phyloP scores from a whole-genome alignment of 2,888 invertebrate species.

The Hoplodrina blanda region DNA sequence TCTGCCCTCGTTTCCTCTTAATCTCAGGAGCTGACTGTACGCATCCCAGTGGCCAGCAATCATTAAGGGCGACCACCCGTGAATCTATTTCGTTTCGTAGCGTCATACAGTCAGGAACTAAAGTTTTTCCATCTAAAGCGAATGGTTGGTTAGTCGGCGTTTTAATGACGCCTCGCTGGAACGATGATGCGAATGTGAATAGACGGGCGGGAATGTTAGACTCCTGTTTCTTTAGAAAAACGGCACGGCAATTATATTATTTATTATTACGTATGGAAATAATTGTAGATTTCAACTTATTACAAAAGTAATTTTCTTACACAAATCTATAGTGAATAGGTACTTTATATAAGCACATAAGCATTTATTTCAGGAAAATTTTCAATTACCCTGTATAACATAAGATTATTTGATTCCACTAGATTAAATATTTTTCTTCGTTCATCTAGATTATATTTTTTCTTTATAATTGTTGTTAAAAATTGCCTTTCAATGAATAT shows the following conservation, averaged over 20 bases:
- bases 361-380: too few relatives aligned
- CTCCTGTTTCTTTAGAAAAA: conserved; percentile 23
- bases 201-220: conserved; percentile 30
- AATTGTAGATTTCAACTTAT: conserved; percentile 4
- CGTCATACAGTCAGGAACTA: conserved; percentile 55
- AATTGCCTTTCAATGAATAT: too few relatives aligned
- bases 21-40: conserved; percentile 58
- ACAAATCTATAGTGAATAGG: background rate
- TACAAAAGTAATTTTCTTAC: background rate
- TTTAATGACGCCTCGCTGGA: conserved; percentile 46
- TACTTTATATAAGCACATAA: background rate
- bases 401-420: background rate
- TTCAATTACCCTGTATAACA: too few relatives aligned
- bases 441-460: too few relatives aligned
- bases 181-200: conserved; percentile 48
- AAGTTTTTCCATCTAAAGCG: conserved; percentile 57
- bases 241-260: conserved; percentile 1
- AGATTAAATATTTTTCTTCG: too few relatives aligned
- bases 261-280: conserved; percentile 11
- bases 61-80: conserved; percentile 80
- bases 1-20: background rate
- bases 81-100: conserved; percentile 73
- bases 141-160: conserved; percentile 50
- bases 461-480: too few relatives aligned
- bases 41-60: conserved; percentile 70